Base-by-base conservation (phyloP, 1,140 invertebrate species). In the Bombus turneri region DNA sequence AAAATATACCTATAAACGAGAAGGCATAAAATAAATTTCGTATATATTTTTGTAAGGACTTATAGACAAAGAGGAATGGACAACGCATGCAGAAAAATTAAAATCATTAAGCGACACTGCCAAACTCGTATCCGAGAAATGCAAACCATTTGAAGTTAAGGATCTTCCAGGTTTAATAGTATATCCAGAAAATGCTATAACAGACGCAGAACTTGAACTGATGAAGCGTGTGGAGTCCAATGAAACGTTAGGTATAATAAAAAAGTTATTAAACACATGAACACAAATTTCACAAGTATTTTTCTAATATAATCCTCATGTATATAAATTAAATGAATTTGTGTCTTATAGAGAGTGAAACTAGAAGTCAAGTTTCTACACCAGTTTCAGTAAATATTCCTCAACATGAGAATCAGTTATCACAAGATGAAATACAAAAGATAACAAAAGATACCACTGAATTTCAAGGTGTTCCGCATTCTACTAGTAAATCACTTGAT, bases 11-110 rank as follows among this genome's bases (percentile, higher is more conserved):
- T 53, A 22, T 53, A 71, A 28, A 15, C 15, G 39, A 31, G 6
- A 73, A 18, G 0, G 39, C 47, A 37, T 71, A 15, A 64, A 15
- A 13, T 41, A 34, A 62, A 15, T 53, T n/a, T 87, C 37, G 39
- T 37, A 41, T 34, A 6, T 39, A 18, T 39, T 64, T 76, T 71
- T 43, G 25, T 34, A 39, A 71, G 41, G 53, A 71, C 34, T 74
- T 86, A 68, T 83, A 78, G 92, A 93, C 2, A 90, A 92, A 75
- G 89, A 90, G 13, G 95, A 95, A 72, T 95, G 95, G 94, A 86
- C 94, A 68, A 75, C 90, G 0, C 95, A 95, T 76, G 90, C 95
- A 22, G 91, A 94, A 64, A 94, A 93, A 83, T 89, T 96, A 59
- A 91, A 91, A 83, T 88, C 90, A n/a, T 92, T 95, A 72, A 94